A percentile compares a stretch with the other conserved stretches of the same genome.
These are phyloP conservation scores for Oscheius sp. DNA, from an alignment of 2,888 invertebrate species.

Conservation along the genomic window DNA sequence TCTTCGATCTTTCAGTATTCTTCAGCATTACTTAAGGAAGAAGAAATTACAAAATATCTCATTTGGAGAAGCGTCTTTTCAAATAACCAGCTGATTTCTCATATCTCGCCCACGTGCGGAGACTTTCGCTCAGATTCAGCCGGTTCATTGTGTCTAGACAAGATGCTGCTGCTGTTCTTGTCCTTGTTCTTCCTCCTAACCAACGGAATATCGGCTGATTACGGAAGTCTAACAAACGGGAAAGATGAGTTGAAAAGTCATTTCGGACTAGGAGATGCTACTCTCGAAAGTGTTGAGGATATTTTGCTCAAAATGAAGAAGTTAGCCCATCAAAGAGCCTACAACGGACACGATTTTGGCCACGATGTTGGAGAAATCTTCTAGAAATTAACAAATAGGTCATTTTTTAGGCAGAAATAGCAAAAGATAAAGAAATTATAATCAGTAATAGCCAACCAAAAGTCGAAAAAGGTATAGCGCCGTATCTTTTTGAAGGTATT, in stretches of 20 bases:
- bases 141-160: no score
- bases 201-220: no score
- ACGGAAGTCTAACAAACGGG: no score
- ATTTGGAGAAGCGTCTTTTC: no score
- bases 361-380: constrained; percentile 52
- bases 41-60: no score
- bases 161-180: no score
- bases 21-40: no score
- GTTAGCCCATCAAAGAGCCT: constrained; percentile 56
- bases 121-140: no score
- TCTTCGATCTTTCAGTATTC: no score
- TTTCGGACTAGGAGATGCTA: constrained; percentile 54
- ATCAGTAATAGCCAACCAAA: constrained; percentile 60
- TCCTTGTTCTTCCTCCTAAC: no score
- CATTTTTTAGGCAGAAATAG: constrained; percentile 50
- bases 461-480: constrained; percentile 54
- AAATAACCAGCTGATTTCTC: no score
- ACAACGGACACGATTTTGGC: constrained; percentile 56
- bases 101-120: no score
- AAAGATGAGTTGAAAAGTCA: constrained; percentile 31
- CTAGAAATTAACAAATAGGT: not conserved
- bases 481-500: constrained; percentile 66
- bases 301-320: constrained; percentile 58
- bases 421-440: constrained; percentile 52
- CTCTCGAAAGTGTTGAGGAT: constrained; percentile 51